Evolutionary conservation across 2,113 vertebrate species (phyloP).

Genomic region (Casuarius casuarius): DNA sequence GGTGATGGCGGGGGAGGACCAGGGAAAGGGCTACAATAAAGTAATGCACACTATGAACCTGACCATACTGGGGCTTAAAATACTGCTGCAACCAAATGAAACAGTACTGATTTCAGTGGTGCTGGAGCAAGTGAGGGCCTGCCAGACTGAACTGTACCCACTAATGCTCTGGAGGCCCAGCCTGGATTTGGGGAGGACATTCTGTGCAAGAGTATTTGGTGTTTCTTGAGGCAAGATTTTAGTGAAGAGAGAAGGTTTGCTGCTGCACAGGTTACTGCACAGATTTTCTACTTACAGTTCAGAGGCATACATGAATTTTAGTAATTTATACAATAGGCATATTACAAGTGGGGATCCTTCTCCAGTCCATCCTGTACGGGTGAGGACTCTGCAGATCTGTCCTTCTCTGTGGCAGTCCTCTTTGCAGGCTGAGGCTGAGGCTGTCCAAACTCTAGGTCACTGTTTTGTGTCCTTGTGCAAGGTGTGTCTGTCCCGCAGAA

Average conservation of each 20-base stretch:
- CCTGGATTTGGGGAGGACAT: not conserved
- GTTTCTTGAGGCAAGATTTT: not conserved
- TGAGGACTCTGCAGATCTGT: not conserved
- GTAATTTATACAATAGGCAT: not conserved
- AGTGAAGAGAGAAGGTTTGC: not conserved
- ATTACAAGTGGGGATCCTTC: not conserved
- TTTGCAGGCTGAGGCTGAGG: not conserved
- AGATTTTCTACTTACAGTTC: not conserved
- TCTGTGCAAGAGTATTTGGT: not conserved
- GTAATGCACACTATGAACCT: not conserved
- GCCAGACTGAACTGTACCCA: not conserved
- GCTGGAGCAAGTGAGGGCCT: not conserved
- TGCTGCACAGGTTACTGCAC: not conserved
- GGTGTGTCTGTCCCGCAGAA: not conserved
- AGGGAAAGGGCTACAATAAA: not conserved
- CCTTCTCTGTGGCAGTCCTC: not conserved
- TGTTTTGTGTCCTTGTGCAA: not conserved
- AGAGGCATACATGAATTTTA: not conserved
- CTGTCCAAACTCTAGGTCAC: not conserved
- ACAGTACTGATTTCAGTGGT: not conserved
- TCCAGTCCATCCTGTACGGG: not conserved
- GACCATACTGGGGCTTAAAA: not conserved
- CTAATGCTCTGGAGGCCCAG: not conserved
- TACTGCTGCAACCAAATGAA: not conserved
- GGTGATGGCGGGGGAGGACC: fast-evolving